These are phyloP conservation scores for Anthonomus grandis DNA, from an alignment of 1,140 invertebrate genomes.

Conservation along the genomic window DNA sequence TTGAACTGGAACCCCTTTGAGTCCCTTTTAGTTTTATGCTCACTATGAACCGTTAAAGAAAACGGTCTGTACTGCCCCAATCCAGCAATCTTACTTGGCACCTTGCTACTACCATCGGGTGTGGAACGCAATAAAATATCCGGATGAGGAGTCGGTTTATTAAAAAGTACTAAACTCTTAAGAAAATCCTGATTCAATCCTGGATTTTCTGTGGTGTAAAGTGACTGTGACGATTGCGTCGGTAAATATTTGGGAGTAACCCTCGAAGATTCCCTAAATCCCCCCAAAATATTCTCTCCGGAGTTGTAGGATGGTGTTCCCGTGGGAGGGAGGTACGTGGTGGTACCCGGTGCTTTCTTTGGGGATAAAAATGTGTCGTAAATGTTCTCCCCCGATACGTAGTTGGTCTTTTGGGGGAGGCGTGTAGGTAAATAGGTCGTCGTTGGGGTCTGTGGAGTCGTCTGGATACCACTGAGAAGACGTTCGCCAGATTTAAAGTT, in stretches of 20 bases:
- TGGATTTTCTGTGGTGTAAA: constrained; percentile 8
- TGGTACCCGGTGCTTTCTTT: neutral
- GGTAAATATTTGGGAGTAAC: constrained; percentile 18
- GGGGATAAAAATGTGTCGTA: constrained; percentile 10
- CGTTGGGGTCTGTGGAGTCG: constrained; percentile 3
- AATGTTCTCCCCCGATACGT: constrained; percentile 16
- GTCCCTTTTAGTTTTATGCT: neutral
- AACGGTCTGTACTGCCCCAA: neutral
- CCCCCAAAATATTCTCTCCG: constrained; percentile 18
- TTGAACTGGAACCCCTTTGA: neutral
- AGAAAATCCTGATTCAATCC: constrained; percentile 10
- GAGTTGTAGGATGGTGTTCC: constrained; percentile 6
- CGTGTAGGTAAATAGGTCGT: constrained; percentile 8
- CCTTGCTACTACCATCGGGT: constrained; percentile 9
- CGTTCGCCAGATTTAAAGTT: constrained; percentile 22
- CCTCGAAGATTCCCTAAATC: constrained; percentile 7
- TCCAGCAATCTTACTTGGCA: neutral
- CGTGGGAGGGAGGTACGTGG: constrained; percentile 15
- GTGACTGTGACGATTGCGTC: neutral
- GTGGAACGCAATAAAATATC: constrained; percentile 21
- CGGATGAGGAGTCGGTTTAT: constrained; percentile 25
- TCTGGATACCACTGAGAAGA: constrained; percentile 3
- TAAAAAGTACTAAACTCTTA: constrained; percentile 20
- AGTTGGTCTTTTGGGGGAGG: constrained; percentile 3
- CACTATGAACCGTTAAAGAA: neutral